These are phyloP conservation scores for Kryptopterus vitreolus DNA, from an alignment of 2,797 vertebrate genomes.

Conservation along the genomic window DNA sequence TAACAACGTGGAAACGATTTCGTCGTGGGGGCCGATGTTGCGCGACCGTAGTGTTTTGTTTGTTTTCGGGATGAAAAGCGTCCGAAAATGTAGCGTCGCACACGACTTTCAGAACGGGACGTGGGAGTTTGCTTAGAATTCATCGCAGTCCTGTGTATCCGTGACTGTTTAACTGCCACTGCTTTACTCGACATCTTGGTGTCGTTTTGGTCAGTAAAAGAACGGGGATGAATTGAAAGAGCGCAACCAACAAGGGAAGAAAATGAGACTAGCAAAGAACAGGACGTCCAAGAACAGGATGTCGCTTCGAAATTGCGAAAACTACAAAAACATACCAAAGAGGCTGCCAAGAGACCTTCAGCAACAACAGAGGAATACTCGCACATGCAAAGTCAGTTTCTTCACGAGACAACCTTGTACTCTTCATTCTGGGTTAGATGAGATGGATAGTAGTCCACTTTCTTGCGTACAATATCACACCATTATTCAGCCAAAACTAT, in stretches of 20 bases:
- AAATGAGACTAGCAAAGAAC: neutral
- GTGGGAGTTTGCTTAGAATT: neutral
- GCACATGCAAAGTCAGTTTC: neutral
- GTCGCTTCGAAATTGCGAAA: neutral
- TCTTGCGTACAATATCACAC: neutral
- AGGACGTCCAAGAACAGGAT: neutral
- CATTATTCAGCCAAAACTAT: neutral
- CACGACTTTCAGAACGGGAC: neutral
- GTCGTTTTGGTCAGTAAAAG: neutral
- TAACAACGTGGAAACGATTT: conserved; percentile 1
- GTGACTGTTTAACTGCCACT: too few species aligned
- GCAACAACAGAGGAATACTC: neutral
- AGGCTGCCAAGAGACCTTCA: neutral
- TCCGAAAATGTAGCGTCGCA: neutral
- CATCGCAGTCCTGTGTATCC: too few species aligned
- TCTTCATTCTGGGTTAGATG: neutral
- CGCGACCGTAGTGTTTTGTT: neutral
- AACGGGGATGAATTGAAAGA: neutral
- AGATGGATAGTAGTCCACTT: neutral
- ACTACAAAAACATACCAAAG: neutral
- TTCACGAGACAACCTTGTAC: neutral
- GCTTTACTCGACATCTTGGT: neutral
- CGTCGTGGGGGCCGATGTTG: neutral
- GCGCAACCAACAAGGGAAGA: neutral
- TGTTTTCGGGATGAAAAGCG: neutral